Base-by-base conservation (phyloP, 2,113 vertebrate species). In the Malurus alboscapulatus region DNA sequence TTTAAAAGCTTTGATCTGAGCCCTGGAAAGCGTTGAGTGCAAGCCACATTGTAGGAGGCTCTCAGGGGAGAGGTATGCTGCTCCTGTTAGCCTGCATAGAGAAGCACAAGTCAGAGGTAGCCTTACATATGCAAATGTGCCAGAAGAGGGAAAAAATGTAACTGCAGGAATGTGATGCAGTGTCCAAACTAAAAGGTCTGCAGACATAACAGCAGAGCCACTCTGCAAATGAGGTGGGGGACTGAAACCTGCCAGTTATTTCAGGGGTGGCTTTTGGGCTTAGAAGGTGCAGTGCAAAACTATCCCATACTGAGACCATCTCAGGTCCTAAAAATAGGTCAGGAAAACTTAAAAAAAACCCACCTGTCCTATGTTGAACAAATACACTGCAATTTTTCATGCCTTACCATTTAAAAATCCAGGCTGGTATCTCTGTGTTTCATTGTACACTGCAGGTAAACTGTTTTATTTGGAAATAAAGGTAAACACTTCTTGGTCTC, bases 151-250 rank as follows among this genome's bases (percentile, higher is more conserved):
- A 79, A 75, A 93, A 69, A 50, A 26, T 5, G 1, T 19, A 77
- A 57, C n/a, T 50, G 45, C 25, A 48, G 40, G 42, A 79, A 38
- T 32, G 50, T 36, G 27, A 30, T 72, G 36, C 21, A 65, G 13
- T 65, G 51, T 42, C 27, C 79, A 65, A 38, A 66, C 19, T 13
- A 38, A 76, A 85, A 63, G 42, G 19, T 83, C 67, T 83, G 67
- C n/a, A 76, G 45, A 29, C 30, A n/a, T 19, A 47, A 59, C 26
- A 65, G 71, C 10, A 54, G 8, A 75, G 36, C 58, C 65, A 26
- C 53, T 44, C 62, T 82, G 75, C 27, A 79, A 54, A 30, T 2
- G 0, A 1, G 12, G 26, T 0, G 0, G 38, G 38, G 51, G 55
- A 57, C 68, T 84, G 68, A 76, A 51, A 57, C 42, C 36, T 91